Evolutionary conservation across 2,113 vertebrate species (phyloP).

Genomic region (Vulpes lagopus): DNA sequence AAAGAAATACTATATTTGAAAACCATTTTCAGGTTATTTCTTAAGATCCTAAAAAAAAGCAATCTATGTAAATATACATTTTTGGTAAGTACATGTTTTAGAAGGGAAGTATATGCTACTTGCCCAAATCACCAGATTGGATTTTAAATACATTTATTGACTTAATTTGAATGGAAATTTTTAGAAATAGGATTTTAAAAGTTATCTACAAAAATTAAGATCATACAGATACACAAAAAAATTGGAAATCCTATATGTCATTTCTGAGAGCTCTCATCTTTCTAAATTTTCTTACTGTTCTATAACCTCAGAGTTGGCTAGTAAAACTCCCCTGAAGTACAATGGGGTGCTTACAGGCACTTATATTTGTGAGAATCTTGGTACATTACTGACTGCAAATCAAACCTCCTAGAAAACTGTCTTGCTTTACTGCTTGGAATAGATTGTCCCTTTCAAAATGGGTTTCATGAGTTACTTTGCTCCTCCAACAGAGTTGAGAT

Average conservation of each 20-base stretch:
- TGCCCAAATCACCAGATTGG: neutral
- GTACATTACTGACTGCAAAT: neutral
- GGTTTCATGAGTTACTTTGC: neutral
- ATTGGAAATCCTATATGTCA: neutral
- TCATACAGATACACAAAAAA: neutral
- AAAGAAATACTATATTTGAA: neutral
- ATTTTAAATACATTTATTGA: neutral
- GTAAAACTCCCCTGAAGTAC: neutral
- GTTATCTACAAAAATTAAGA: conserved; percentile 10
- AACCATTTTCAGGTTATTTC: neutral
- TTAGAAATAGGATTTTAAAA: neutral
- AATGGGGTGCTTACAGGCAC: neutral
- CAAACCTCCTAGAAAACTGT: neutral
- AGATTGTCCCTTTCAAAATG: neutral
- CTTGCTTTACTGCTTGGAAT: neutral
- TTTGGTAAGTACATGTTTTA: neutral
- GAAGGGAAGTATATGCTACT: neutral
- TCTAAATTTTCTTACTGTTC: neutral
- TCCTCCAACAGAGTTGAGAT: neutral
- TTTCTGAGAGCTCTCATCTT: neutral
- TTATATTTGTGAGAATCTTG: neutral
- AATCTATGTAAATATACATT: neutral
- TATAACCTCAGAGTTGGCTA: neutral
- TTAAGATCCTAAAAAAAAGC: neutral
- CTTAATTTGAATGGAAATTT: conserved; percentile 24